These are phyloP conservation scores for Copsychus sechellarum DNA, from an alignment of 2,113 vertebrate species.

Conservation along the genomic window DNA sequence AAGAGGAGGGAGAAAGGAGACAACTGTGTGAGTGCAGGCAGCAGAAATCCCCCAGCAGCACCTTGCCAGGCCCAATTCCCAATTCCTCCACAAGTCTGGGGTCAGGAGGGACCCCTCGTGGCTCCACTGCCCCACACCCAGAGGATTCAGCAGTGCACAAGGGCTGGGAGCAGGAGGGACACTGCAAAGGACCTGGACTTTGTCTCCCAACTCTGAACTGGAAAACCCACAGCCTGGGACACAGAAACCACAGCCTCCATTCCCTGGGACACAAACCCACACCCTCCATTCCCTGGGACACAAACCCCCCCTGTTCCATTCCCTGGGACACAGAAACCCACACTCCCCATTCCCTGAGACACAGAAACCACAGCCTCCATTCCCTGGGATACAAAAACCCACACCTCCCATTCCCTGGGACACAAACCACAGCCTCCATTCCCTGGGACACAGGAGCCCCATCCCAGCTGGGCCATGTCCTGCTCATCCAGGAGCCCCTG, in stretches of 20 bases:
- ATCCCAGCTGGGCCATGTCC: background rate
- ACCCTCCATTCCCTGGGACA: background rate
- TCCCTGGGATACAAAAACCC: background rate
- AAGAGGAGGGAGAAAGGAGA: constrained; percentile 25
- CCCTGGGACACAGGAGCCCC: background rate
- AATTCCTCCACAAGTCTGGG: background rate
- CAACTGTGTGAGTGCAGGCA: background rate
- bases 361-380: accelerated
- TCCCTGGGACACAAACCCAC: background rate
- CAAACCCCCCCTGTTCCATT: too few relatives aligned
- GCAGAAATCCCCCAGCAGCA: background rate
- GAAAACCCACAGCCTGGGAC: background rate
- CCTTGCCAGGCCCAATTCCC: background rate
- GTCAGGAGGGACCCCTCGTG: background rate
- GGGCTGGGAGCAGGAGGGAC: background rate
- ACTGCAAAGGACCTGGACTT: background rate
- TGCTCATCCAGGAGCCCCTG: background rate
- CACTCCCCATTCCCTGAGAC: background rate
- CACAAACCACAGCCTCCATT: background rate
- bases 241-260: background rate
- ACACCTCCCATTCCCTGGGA: background rate
- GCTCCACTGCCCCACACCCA: background rate
- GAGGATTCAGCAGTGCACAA: background rate
- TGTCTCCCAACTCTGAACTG: background rate
- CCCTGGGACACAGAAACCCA: background rate